Base-by-base conservation (phyloP, 2,888 invertebrate genomes). In the Drosophila imparisetae region DNA sequence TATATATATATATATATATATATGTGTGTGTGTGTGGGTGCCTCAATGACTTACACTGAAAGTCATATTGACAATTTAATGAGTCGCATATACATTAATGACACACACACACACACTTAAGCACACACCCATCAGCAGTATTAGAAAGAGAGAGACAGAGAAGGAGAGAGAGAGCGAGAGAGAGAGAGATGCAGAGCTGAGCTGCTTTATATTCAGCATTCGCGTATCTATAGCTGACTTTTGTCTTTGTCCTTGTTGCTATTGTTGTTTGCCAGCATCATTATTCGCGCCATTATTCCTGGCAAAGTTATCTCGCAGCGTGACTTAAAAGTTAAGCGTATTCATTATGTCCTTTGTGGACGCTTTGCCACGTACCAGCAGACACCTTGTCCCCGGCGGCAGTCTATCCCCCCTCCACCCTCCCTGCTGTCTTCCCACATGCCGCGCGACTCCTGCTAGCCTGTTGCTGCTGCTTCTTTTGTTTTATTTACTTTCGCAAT, bases 291-390 rank as follows among this genome's bases (percentile, higher is more conserved):
- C 85, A 86, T 86, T 86, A 86, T 86, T 85, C 71, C 72, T 62
- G 71, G 60, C 60, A 70, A 87, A 85, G 75, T 85, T 86, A 86
- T 85, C 83, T 85, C 78, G 66, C 87, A 76, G 83, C 87, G 79
- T 83, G 85, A 86, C 85, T 86, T 87, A 87, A 87, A 85, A 86
- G 86, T 86, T 86, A 87, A 86, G 86, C 87, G 86, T 80, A 86
- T 86, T 87, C 83, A 87, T 87, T 86, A 85, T 83, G 81, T 85
- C 75, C 86, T 87, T 87, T 85, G 85, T 86, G 83, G 76, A 78
- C 62, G 81, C 62, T 59, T 77, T 73, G 67, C 78, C 74, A 64
- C 75, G 78, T 66, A 59, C 66, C 54, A 53, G 60, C 66, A n/a
- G 42, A 67, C 66, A 68, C 72, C 78, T 77, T 66, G 55, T 53